phyloP scores from a whole-genome alignment of 2,888 invertebrate genomes.

The Cynaeus angustus region DNA sequence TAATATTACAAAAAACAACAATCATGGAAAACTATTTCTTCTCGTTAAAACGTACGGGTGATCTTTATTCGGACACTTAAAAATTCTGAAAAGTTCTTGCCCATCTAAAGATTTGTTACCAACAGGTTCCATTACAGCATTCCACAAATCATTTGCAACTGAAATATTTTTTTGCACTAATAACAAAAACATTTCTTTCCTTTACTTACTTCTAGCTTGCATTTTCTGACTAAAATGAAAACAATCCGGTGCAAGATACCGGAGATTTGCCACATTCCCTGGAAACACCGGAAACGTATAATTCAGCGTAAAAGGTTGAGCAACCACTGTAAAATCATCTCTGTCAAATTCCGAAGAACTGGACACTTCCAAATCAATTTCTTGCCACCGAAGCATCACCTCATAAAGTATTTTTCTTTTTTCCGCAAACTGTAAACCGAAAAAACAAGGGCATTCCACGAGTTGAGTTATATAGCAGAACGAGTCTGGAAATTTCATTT shows the following conservation, averaged over 20 bases:
- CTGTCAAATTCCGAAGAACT: conserved; percentile 70
- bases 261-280: conserved; percentile 71
- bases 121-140: neutral
- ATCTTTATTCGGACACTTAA: neutral
- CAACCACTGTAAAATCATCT: conserved; percentile 76
- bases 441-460: conserved; percentile 76
- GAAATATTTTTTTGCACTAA: neutral
- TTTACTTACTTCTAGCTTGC: conserved; percentile 71
- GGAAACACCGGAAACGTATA: conserved; percentile 68
- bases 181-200: no score
- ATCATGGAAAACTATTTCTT: no score
- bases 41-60: neutral
- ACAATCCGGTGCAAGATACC: conserved; percentile 76
- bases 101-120: neutral
- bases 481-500: conserved; percentile 67
- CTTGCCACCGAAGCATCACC: conserved; percentile 74
- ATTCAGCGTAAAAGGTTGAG: conserved; percentile 73
- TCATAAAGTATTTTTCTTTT: neutral
- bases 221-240: conserved; percentile 79
- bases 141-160: conserved; percentile 1
- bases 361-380: conserved; percentile 73
- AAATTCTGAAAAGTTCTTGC: neutral
- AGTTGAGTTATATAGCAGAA: conserved; percentile 70
- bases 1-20: no score
- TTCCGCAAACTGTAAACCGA: conserved; percentile 65